These are phyloP conservation scores for Ateles fusciceps DNA, from an alignment of 2,797 vertebrate genomes.

Conservation along the genomic window DNA sequence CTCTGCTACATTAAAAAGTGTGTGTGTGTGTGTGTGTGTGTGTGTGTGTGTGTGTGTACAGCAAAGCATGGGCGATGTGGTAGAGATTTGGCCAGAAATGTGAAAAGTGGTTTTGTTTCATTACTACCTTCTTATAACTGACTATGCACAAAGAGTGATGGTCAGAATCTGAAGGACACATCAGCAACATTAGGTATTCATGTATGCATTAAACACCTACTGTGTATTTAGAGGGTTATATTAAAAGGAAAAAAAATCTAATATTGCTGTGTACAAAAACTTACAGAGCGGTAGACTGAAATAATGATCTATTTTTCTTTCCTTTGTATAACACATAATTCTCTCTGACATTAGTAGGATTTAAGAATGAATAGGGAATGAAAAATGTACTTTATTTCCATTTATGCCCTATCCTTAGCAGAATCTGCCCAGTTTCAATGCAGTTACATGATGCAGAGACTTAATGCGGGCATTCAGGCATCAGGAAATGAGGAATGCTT, in stretches of 20 bases:
- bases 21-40: accelerated
- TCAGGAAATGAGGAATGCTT: not conserved
- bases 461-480: not conserved
- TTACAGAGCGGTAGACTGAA: not conserved
- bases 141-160: not conserved
- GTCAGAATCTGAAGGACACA: not conserved
- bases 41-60: accelerated
- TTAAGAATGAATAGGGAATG: conserved; percentile 24
- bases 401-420: not conserved
- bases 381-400: conserved; percentile 35
- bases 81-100: not conserved
- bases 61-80: accelerated
- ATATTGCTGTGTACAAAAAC: not conserved
- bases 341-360: conserved; percentile 5
- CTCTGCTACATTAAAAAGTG: not conserved
- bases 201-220: not conserved
- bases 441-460: conserved; percentile 1
- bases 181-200: not conserved
- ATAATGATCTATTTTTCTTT: not conserved
- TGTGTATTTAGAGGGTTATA: not conserved
- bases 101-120: not conserved
- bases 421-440: not conserved
- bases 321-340: conserved; percentile 21
- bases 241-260: not conserved
- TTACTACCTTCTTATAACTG: not conserved